A percentile compares a stretch with the other conserved stretches of the same genome.
Conservation (phyloP, 2,797 vertebrate species). For the Babyrousa celebensis region DNA sequence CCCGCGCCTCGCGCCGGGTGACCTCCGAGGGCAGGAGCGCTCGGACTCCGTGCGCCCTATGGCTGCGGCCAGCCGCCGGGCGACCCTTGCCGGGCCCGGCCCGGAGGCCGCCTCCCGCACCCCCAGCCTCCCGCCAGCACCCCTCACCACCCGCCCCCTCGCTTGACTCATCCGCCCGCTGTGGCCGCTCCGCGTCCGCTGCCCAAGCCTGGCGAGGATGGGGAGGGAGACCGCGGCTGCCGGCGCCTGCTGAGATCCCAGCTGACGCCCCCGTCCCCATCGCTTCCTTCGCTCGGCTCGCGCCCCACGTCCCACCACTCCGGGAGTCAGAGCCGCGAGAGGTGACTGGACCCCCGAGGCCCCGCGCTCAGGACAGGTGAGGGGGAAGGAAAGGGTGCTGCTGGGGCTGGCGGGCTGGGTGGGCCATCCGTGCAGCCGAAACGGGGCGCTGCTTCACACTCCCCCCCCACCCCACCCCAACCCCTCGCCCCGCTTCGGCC, state of each 20-base stretch:
- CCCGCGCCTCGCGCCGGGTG: background rate
- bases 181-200: constrained; percentile 65
- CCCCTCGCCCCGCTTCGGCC: background rate
- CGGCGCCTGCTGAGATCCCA: background rate
- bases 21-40: constrained; percentile 30
- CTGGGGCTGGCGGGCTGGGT: background rate
- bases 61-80: background rate
- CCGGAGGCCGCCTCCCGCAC: constrained; percentile 33
- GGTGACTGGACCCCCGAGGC: background rate
- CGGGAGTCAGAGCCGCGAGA: background rate
- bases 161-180: constrained; percentile 82
- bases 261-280: constrained; percentile 70
- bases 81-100: background rate
- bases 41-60: background rate
- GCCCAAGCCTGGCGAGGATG: constrained; percentile 72
- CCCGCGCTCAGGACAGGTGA: constrained; percentile 72
- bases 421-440: background rate
- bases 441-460: background rate
- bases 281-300: background rate
- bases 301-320: background rate
- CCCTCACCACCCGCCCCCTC: constrained; percentile 79
- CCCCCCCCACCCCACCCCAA: no score
- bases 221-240: background rate
- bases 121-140: constrained; percentile 22
- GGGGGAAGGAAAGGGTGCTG: background rate